Evolutionary conservation across 2,797 vertebrate genomes (phyloP).

Genomic region (Pteronotus mesoamericanus): DNA sequence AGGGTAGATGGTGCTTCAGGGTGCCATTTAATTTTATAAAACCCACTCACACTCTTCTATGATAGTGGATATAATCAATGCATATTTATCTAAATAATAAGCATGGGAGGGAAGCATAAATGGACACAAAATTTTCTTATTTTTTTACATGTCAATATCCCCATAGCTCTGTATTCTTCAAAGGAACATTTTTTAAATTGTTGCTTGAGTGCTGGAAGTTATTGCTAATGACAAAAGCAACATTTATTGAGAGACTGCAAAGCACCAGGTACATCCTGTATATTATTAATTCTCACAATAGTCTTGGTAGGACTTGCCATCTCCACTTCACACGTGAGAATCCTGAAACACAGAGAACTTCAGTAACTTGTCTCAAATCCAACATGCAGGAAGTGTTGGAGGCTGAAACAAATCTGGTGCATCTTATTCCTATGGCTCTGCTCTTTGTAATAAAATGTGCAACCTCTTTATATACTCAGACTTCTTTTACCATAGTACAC

Average conservation of each 20-base stretch:
- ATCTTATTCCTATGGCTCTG: not conserved
- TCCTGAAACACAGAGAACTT: not conserved
- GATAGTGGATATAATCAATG: not conserved
- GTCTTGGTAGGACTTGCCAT: not conserved
- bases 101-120: not conserved
- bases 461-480: not conserved
- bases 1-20: not conserved
- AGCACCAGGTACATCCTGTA: not conserved
- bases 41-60: not conserved
- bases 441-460: not conserved
- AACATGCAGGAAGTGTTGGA: not conserved
- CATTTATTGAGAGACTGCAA: not conserved
- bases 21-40: not conserved
- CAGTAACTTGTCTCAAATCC: not conserved
- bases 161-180: not conserved
- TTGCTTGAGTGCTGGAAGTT: not conserved
- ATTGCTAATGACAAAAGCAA: not conserved
- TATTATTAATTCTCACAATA: not conserved
- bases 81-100: not conserved
- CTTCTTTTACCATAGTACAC: not conserved
- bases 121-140: not conserved
- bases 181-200: not conserved
- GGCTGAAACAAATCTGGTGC: not conserved
- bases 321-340: not conserved
- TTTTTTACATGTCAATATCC: not conserved